Percentiles rank a stretch among this genome's conserved stretches.
Evolutionary conservation across 2,888 invertebrate genomes (phyloP).

Genomic region (Parasteatoda lunata): DNA sequence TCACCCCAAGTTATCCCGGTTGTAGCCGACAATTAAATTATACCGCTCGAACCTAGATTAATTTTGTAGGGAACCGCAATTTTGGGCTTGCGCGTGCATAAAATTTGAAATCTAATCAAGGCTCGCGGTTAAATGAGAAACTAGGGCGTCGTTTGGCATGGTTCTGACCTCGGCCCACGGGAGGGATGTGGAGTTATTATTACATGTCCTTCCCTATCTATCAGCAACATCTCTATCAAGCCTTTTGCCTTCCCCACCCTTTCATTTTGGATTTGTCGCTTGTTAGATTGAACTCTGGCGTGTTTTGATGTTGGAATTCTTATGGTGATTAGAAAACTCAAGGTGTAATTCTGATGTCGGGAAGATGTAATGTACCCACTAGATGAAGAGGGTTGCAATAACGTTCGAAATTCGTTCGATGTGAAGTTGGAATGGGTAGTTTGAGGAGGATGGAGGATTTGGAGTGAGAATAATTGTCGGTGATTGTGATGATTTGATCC

Average conservation of each 20-base stretch:
- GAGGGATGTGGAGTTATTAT: slow-evolving; percentile 30
- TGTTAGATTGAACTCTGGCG: neutral
- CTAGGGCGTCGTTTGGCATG: slow-evolving; percentile 57
- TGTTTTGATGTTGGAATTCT: neutral
- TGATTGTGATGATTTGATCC: neutral
- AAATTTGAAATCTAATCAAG: slow-evolving; percentile 68
- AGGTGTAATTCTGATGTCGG: neutral
- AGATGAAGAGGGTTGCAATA: neutral
- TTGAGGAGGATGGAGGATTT: neutral
- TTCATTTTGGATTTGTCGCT: neutral
- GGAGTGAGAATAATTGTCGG: neutral
- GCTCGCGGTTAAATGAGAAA: slow-evolving; percentile 63
- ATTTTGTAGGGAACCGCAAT: slow-evolving; percentile 64
- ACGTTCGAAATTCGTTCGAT: neutral
- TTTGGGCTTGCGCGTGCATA: slow-evolving; percentile 65
- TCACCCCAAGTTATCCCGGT: slow-evolving; percentile 32
- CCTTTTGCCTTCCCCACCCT: neutral
- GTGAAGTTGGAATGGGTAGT: neutral
- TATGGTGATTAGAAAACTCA: neutral
- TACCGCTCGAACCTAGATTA: slow-evolving; percentile 63
- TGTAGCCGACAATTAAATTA: slow-evolving; percentile 66
- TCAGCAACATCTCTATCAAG: slow-evolving; percentile 6
- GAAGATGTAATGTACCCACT: neutral
- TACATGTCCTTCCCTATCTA: slow-evolving; percentile 7
- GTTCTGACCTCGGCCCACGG: slow-evolving; percentile 29